Evolutionary conservation across 2,113 vertebrate species (phyloP), one percentile per base, ranked within the genome.

Genomic region (Mustela lutreola): DNA sequence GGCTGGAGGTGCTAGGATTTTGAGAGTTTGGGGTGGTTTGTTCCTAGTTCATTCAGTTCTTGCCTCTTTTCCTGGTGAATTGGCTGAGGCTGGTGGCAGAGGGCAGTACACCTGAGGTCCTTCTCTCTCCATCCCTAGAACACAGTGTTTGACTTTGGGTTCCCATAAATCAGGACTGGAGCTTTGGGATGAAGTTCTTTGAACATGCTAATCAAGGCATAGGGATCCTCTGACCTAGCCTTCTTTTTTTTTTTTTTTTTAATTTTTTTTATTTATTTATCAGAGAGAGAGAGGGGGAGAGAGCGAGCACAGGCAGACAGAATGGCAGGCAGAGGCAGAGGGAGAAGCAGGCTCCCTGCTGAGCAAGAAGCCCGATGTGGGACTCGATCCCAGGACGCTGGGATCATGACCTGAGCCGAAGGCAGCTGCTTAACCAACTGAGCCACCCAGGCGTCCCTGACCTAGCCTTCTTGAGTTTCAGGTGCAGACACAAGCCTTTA

Each of bases 141-240:
- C 75, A 82, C 4, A 67, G 56, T 83, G 94, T 95, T 92, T 94
- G 85, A 76, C 19, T 96, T 97, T 22, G 18, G 62, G 16, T 94
- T 97, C 73, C 94, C 60, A 87, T 94, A 85, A 92, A 36, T 93
- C 56, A 97, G 70, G 71, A 42, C 89, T 86, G 45, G 24, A 6
- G 81, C 53, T 95, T 95, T 78, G 82, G 88, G 88, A 62, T 86
- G 76, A 96, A 96, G 11, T 58, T 84, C 36, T 90, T 2, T 89
- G 85, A 85, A 70, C 56, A 96, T 76, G 45, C 75, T 76, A 16
- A 85, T 84, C 63, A 95, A 97, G 92, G 82, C 36, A 3, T 33
- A 78, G 71, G 45, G 36, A n/a, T 94, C 48, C 79, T 58, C 26
- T 94, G 80, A 36, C 33, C 42, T 87, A 73, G 50, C 22, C 42